phyloP scores from a whole-genome alignment of 2,888 invertebrate genomes.

The Parnassius glacialis region DNA sequence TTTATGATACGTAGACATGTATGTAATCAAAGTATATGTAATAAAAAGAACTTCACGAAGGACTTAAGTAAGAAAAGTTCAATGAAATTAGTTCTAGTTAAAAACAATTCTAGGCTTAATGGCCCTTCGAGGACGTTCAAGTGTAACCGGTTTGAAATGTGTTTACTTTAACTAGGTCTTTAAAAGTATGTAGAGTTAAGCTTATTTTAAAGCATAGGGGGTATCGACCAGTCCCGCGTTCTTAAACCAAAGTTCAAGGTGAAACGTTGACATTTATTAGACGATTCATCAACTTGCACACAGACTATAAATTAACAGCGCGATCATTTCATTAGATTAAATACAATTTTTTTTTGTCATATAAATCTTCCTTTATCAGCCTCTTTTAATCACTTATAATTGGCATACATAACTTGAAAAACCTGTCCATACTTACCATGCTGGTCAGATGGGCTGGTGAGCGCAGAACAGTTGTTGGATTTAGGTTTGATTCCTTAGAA shows the following conservation, averaged over 20 bases:
- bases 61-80: slow-evolving; percentile 11
- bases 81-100: slow-evolving; percentile 37
- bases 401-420: no score
- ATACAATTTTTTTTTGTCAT: neutral
- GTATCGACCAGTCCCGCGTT: slow-evolving; percentile 54
- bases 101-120: slow-evolving; percentile 38
- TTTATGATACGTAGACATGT: no score
- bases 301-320: slow-evolving; percentile 28
- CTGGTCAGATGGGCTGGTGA: no score
- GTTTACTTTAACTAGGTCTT: slow-evolving; percentile 51
- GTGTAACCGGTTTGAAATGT: slow-evolving; percentile 56
- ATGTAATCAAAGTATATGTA: neutral
- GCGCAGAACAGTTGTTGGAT: no score
- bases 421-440: no score
- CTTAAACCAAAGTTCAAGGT: slow-evolving; percentile 75
- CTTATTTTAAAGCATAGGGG: slow-evolving; percentile 42
- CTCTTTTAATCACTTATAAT: neutral
- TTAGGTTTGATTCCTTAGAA: no score
- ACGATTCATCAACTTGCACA: slow-evolving; percentile 63
- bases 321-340: neutral
- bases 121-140: slow-evolving; percentile 59
- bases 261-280: slow-evolving; percentile 75
- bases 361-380: neutral
- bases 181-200: slow-evolving; percentile 41
- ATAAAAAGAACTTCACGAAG: slow-evolving; percentile 16